phyloP scores from a whole-genome alignment of 1,140 invertebrate species.

The Drosophila micromelanica region DNA sequence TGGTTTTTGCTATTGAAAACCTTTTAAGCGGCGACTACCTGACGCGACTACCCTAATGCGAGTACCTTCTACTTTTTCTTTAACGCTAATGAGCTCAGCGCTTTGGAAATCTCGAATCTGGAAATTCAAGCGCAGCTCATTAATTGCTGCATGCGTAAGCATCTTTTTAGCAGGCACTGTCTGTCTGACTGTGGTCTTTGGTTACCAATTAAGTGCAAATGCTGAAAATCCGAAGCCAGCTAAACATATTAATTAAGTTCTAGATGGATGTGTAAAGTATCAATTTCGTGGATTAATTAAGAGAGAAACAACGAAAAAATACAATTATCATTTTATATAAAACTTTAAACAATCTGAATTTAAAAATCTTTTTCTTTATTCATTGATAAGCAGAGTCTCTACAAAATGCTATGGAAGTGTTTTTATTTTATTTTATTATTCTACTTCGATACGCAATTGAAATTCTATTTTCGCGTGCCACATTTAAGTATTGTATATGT shows the following conservation, averaged over 20 bases:
- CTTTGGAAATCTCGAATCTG: constrained; percentile 41
- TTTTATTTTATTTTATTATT: too few species aligned
- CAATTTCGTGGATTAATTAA: constrained; percentile 4
- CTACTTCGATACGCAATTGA: background rate
- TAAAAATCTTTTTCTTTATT: background rate
- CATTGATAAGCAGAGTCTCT: background rate
- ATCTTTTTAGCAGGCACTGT: constrained; percentile 16
- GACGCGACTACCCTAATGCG: constrained; percentile 24
- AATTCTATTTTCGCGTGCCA: constrained; percentile 13
- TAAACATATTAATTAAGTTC: constrained; percentile 22
- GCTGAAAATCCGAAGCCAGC: constrained; percentile 7
- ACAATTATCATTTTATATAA: too few species aligned
- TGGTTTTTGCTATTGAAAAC: constrained; percentile 3
- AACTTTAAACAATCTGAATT: background rate
- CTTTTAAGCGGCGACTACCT: constrained; percentile 58
- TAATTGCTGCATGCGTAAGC: constrained; percentile 37
- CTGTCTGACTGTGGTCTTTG: constrained; percentile 30
- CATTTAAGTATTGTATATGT: background rate
- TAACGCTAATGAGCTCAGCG: constrained; percentile 36
- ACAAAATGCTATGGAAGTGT: background rate
- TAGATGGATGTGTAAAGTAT: background rate
- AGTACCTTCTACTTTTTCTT: background rate
- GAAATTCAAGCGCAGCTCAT: constrained; percentile 33
- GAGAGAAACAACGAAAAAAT: too few species aligned
- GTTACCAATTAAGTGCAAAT: constrained; percentile 65